Percentiles rank a stretch among this genome's conserved stretches.
These are phyloP conservation scores for Scytalopus superciliaris DNA, from an alignment of 2,113 vertebrate species.

Conservation along the genomic window DNA sequence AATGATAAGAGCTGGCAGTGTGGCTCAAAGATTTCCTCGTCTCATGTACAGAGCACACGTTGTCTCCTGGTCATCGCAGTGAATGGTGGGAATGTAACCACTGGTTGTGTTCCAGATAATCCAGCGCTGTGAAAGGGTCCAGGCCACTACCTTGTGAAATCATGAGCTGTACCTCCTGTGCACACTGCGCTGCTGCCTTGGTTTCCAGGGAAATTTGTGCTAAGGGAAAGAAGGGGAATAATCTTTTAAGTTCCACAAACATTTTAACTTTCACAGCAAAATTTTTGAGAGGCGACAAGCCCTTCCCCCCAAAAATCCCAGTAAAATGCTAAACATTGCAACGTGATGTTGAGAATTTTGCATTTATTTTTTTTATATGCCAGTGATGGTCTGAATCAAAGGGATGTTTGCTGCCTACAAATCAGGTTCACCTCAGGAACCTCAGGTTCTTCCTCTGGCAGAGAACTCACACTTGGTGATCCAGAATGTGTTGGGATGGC, in stretches of 20 bases:
- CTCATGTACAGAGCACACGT: background rate
- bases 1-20: background rate
- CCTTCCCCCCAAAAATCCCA: background rate
- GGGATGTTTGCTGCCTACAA: background rate
- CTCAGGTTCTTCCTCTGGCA: background rate
- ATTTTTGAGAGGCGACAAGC: background rate
- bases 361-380: background rate
- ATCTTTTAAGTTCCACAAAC: background rate
- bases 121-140: background rate
- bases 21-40: background rate
- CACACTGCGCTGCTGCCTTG: fast-evolving
- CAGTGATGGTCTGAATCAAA: background rate
- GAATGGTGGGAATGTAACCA: background rate
- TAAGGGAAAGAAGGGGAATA: background rate
- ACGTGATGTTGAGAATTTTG: background rate
- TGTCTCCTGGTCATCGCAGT: background rate
- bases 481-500: background rate
- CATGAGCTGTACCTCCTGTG: background rate
- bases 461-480: background rate
- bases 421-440: fast-evolving
- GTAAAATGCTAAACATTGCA: background rate
- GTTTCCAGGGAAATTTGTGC: background rate
- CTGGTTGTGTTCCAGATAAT: background rate
- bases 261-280: background rate
- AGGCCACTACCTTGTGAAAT: background rate